Evolutionary conservation across 1,140 invertebrate species (phyloP), one percentile per base, ranked within the genome.

Genomic region (Melitaea cinxia): DNA sequence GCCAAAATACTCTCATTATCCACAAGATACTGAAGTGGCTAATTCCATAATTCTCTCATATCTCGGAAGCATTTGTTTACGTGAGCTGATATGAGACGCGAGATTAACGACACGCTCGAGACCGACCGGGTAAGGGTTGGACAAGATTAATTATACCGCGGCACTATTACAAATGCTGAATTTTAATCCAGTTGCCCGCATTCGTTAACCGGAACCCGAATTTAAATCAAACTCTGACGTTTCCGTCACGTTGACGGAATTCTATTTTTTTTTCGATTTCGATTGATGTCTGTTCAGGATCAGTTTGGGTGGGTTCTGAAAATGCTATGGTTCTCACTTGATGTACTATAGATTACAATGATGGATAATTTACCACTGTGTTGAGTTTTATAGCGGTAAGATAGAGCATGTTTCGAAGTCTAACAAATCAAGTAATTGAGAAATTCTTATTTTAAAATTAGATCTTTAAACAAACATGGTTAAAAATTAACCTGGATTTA

Each of bases 61-160:
- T 17, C 37, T n/a, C 37, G 4, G 37, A 42, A 42, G 14, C 35
- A 37, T 55, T 37, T 23, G 53, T 55, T 37, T 21, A 56, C 54
- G 54, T 42, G 54, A 55, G 28, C 37, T 45, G 37, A 57, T 57
- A 57, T 28, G 55, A n/a, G 35, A 42, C 30, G 19, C 23, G 24
- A 57, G 55, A 57, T 57, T 45, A 57, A 57, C 55, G 55, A 45
- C 39, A 14, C 30, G 35, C 39, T 14, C 17, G 54, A 23, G 54
- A 56, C 53, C 17, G 33, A 37, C 55, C 55, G 24, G 23, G 37
- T 42, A 57, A 57, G 55, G 54, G 53, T 55, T 55, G 35, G 55
- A 57, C 55, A 57, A 57, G 55, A 57, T 57, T 57, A 57, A 57
- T 57, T 57, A 57, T 17, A 42, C 37, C 37, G 17, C 24, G 14